Evolutionary conservation across 2,113 vertebrate genomes (phyloP).

Genomic region (Fulmarus glacialis): DNA sequence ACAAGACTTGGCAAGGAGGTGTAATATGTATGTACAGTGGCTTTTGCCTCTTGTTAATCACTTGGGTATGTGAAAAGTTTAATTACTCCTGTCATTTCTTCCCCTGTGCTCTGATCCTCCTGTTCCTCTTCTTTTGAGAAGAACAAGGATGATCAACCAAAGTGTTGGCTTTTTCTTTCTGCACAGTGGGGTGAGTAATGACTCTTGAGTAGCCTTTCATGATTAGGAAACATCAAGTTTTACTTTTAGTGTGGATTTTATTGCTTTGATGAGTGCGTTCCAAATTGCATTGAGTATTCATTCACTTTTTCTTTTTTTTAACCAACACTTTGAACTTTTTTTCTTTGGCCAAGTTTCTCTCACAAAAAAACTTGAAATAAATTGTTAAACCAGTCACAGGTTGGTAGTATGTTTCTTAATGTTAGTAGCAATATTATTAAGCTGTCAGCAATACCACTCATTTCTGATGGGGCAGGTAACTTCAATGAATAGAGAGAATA

Average conservation of each 20-base stretch:
- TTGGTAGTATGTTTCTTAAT: neutral
- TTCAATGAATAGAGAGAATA: neutral
- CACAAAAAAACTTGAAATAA: neutral
- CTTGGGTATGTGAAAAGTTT: neutral
- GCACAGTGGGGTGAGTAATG: neutral
- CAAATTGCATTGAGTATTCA: neutral
- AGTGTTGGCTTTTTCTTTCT: neutral
- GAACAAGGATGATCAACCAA: neutral
- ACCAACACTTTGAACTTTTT: neutral
- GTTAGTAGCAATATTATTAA: neutral
- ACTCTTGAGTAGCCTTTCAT: neutral
- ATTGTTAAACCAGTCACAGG: neutral
- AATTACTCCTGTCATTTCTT: neutral
- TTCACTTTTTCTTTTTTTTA: neutral
- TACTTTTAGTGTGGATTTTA: neutral
- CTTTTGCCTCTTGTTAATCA: neutral
- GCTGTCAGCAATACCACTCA: neutral
- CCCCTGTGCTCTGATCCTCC: neutral
- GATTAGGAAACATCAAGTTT: neutral
- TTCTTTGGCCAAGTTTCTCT: neutral
- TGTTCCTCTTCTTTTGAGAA: neutral
- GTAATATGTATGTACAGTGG: neutral
- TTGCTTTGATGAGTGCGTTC: neutral
- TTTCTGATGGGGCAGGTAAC: neutral
- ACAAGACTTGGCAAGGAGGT: neutral